These are phyloP conservation scores for Gryllus bimaculatus DNA, from an alignment of 1,140 invertebrate genomes.

Conservation along the genomic window DNA sequence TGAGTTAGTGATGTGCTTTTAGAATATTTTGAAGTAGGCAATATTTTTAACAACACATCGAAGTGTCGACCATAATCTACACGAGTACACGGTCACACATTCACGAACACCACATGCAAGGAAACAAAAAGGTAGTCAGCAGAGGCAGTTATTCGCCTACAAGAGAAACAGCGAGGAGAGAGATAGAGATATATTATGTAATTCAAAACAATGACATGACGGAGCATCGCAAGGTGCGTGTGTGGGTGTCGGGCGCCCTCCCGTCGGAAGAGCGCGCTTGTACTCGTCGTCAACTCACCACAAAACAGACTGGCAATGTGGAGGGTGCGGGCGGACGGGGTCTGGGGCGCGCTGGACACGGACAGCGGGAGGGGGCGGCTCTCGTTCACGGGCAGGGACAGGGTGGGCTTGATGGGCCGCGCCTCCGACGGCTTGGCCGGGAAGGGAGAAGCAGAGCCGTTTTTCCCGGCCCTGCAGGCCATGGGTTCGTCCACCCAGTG, in stretches of 20 bases:
- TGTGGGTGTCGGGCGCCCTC: not conserved
- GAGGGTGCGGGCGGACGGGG: conserved; percentile 13
- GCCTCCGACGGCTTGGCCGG: conserved; percentile 1
- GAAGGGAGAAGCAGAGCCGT: not conserved
- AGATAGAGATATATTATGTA: not conserved
- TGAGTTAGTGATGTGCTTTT: too few species aligned
- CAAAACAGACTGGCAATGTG: conserved; percentile 17
- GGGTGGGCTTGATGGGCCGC: conserved; percentile 7
- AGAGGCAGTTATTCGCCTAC: not conserved
- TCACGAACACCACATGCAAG: conserved; percentile 3
- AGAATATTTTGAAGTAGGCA: too few species aligned
- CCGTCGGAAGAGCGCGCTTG: not conserved
- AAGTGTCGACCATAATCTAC: not conserved
- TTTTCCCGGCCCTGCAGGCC: not conserved
- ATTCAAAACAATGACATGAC: not conserved
- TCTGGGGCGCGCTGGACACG: conserved; percentile 17
- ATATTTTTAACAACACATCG: too few species aligned
- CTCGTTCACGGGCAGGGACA: conserved; percentile 3
- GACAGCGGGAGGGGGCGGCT: not conserved
- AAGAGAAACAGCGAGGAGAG: not conserved
- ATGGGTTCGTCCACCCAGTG: conserved; percentile 42
- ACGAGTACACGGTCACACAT: not conserved
- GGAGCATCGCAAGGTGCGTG: conserved; percentile 2
- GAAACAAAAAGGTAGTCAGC: not conserved
- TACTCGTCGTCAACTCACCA: not conserved